phyloP scores from a whole-genome alignment of 2,888 invertebrate genomes.

The Nesidiocoris tenuis region DNA sequence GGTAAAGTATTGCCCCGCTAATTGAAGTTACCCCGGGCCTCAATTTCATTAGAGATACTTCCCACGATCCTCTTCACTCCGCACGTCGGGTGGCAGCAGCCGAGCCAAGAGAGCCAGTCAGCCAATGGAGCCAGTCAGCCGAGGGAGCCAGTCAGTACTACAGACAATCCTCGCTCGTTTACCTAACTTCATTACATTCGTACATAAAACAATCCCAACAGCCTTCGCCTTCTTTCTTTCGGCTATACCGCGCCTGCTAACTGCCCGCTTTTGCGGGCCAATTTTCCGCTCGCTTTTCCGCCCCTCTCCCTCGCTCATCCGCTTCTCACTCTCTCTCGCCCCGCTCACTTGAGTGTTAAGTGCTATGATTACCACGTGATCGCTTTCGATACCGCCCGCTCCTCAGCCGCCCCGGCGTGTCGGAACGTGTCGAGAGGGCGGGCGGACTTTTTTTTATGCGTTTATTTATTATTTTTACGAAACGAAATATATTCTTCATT shows the following conservation, averaged over 20 bases:
- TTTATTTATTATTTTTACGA: no score
- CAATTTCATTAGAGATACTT: constrained; percentile 42
- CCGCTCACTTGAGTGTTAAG: not conserved
- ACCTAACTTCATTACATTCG: constrained; percentile 39
- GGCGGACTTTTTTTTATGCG: no score
- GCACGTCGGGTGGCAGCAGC: not conserved
- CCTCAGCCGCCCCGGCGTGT: no score
- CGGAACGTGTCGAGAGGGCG: no score
- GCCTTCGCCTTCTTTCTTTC: not conserved
- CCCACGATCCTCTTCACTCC: constrained; percentile 25
- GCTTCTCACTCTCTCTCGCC: no score
- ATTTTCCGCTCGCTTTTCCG: no score
- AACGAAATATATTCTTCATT: no score
- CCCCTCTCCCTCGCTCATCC: no score
- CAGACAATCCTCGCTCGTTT: constrained; percentile 35
- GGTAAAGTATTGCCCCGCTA: constrained; percentile 38
- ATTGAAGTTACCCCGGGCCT: constrained; percentile 37
- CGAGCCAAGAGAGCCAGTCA: not conserved
- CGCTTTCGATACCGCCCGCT: no score
- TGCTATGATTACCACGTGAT: not conserved
- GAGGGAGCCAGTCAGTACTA: not conserved
- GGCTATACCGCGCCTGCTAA: not conserved
- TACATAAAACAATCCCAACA: constrained; percentile 18
- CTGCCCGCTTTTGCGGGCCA: not conserved
- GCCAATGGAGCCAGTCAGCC: constrained; percentile 10